Percentiles rank a stretch among this genome's conserved stretches.
Evolutionary conservation across 2,888 invertebrate genomes (phyloP).

Genomic region (Lypha dubia): DNA sequence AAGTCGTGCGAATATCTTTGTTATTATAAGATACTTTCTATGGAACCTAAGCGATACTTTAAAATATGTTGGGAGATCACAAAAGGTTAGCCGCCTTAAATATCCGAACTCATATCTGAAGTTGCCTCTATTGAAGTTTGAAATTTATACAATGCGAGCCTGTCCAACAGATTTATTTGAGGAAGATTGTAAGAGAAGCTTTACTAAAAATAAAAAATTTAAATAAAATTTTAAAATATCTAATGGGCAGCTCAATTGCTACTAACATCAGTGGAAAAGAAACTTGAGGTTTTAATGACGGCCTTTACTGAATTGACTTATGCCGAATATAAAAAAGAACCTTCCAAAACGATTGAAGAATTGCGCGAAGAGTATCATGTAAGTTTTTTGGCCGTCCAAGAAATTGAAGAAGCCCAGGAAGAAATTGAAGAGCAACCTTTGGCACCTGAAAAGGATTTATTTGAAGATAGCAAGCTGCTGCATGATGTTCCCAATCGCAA

Average conservation of each 20-base stretch:
- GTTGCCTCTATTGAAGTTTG: constrained; percentile 81
- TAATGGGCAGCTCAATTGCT: constrained; percentile 77
- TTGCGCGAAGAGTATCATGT: constrained; percentile 77
- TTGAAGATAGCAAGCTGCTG: constrained; percentile 75
- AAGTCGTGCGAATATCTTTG: constrained; percentile 78
- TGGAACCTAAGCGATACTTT: constrained; percentile 81
- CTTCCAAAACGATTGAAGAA: constrained; percentile 54
- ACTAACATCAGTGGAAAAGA: constrained; percentile 77
- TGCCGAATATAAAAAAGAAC: constrained; percentile 54
- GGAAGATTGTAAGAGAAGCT: constrained; percentile 77
- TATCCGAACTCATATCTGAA: constrained; percentile 81
- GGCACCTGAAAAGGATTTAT: constrained; percentile 71
- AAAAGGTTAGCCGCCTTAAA: constrained; percentile 73
- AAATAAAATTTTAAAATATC: background rate
- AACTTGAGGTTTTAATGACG: constrained; percentile 77
- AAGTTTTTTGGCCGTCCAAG: constrained; percentile 74
- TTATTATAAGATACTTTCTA: constrained; percentile 78
- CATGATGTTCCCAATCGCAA: constrained; percentile 80
- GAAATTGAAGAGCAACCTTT: constrained; percentile 43
- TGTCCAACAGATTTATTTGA: constrained; percentile 79
- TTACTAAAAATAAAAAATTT: background rate
- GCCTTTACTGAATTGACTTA: constrained; percentile 73
- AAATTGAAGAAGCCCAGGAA: constrained; percentile 73
- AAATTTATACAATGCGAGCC: constrained; percentile 78
- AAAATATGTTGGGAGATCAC: constrained; percentile 78